These are phyloP conservation scores for Ochlodes sylvanus DNA, from an alignment of 2,888 invertebrate species.

Conservation along the genomic window DNA sequence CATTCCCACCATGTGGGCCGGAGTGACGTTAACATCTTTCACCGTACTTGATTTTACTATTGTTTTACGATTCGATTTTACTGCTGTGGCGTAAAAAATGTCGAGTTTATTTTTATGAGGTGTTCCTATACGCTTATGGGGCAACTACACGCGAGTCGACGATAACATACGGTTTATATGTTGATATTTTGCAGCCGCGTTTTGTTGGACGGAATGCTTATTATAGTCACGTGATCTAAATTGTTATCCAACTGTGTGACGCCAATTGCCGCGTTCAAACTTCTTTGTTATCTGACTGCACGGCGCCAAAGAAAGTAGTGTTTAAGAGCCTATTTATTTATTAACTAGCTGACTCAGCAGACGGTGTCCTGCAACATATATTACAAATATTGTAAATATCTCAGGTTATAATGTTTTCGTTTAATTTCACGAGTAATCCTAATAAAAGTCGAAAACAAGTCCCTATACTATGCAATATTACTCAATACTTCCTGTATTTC, in stretches of 20 bases:
- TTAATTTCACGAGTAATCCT: neutral
- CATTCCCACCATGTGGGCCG: slow-evolving; percentile 3
- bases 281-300: too few relatives aligned
- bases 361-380: too few relatives aligned
- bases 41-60: slow-evolving; percentile 35
- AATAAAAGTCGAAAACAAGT: neutral
- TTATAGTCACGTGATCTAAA: neutral
- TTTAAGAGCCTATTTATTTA: too few relatives aligned
- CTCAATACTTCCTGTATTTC: slow-evolving; percentile 31
- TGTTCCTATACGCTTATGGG: slow-evolving; percentile 15
- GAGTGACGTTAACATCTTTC: slow-evolving; percentile 23
- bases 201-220: neutral
- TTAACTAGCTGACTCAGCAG: too few relatives aligned
- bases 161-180: neutral
- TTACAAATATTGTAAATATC: too few relatives aligned
- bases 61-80: slow-evolving; percentile 36
- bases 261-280: too few relatives aligned
- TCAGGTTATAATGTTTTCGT: too few relatives aligned
- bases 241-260: too few relatives aligned
- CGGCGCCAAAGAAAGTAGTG: too few relatives aligned
- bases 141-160: slow-evolving; percentile 3
- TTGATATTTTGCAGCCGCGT: neutral
- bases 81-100: slow-evolving; percentile 27
- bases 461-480: slow-evolving; percentile 17
- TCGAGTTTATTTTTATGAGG: slow-evolving; percentile 26